These are phyloP conservation scores for Caenorhabditis inopinata DNA, from an alignment of 1,140 invertebrate genomes.

Conservation along the genomic window DNA sequence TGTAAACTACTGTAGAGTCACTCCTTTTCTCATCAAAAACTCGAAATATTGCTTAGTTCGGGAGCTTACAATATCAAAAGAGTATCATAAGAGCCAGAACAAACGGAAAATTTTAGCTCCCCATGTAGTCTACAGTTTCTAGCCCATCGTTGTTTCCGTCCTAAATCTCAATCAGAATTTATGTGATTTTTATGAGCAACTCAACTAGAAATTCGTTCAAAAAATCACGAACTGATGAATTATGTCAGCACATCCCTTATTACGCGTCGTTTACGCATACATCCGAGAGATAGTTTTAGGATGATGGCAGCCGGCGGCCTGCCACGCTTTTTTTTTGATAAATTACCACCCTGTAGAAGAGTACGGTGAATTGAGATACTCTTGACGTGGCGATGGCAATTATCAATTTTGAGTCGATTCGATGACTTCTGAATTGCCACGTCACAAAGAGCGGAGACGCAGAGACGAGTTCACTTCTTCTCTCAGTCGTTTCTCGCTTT, in stretches of 20 bases:
- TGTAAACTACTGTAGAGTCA: too few relatives aligned
- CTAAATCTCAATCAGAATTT: background rate
- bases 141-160: background rate
- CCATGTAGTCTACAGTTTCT: too few relatives aligned
- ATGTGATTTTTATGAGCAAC: background rate
- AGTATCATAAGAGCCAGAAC: too few relatives aligned
- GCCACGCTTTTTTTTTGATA: constrained; percentile 31
- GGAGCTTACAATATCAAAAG: too few relatives aligned
- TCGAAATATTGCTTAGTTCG: too few relatives aligned
- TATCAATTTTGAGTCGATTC: constrained; percentile 33
- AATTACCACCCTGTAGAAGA: background rate
- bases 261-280: too few relatives aligned
- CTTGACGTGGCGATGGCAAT: constrained; percentile 10
- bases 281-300: too few relatives aligned
- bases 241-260: background rate
- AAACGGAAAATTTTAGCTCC: too few relatives aligned
- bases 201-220: background rate
- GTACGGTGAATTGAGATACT: background rate
- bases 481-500: background rate
- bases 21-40: too few relatives aligned
- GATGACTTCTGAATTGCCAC: constrained; percentile 30
- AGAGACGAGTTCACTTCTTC: background rate
- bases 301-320: too few relatives aligned
- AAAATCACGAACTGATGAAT: background rate
- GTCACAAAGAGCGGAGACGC: constrained; percentile 16